Base-by-base conservation (phyloP, 1,140 invertebrate species). In the Drosophila lowei region DNA sequence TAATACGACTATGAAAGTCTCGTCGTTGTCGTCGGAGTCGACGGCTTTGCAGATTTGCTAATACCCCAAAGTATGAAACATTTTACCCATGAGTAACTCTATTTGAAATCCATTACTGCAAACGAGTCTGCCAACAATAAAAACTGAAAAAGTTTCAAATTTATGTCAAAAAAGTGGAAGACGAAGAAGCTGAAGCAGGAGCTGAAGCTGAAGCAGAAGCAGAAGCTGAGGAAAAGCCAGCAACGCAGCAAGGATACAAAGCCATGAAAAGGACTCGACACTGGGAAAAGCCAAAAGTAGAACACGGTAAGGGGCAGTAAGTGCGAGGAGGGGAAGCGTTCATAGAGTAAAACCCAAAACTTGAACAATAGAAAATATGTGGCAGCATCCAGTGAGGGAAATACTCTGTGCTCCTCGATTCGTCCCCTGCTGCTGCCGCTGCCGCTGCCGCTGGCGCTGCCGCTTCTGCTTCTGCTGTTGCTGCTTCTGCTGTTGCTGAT, bases 11-110 rank as follows among this genome's bases (percentile, higher is more conserved):
- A 7, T 3, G 23, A 60, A 67, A 63, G 72, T 57, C 65, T 43
- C 61, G 21, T 34, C 30, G 65, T 44, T 61, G 21, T 6, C 41
- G 60, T 23, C 8, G 16, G 15, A 53, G 50, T 52, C 48, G 53
- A 30, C 59, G 63, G 78, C 65, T 79, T 62, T 54, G 66, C 83
- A 88, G 77, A 86, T 86, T 83, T 88, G 78, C 83, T 86, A 86
- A 86, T 86, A 83, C 83, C 83, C 83, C 62, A 81, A 88, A 83
- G 83, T 88, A 88, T 88, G 83, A 68, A 78, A 80, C 75, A 88
- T 88, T 88, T 88, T 88, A 88, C 83, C 83, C 83, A 88, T 88
- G 83, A 88, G 83, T 83, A 88, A 88, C 78, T 88, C 83, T 83
- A 88, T 88, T 88, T 76, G 83, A 88, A 88, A 88, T 88, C 83